These are phyloP conservation scores for Poecile atricapillus DNA, from an alignment of 2,113 vertebrate genomes.

Conservation along the genomic window DNA sequence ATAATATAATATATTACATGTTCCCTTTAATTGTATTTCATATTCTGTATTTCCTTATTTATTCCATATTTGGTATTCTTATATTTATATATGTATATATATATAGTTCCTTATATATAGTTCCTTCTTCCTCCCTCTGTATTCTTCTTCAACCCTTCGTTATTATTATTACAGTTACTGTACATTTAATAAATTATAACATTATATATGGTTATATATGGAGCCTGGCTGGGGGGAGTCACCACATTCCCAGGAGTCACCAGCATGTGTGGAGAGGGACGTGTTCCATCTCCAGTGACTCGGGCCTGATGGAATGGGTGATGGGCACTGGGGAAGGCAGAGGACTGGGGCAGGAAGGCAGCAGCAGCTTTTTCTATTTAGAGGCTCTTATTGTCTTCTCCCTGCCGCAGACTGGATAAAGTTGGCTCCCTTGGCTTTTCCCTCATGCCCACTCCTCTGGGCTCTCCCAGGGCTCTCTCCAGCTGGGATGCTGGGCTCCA, in stretches of 20 bases:
- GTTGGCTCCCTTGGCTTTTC: background rate
- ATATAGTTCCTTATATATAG: no score
- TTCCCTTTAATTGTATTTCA: background rate
- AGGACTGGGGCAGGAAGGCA: background rate
- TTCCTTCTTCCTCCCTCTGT: background rate
- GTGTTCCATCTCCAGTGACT: background rate
- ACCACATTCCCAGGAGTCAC: background rate
- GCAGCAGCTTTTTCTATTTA: background rate
- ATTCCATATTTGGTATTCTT: background rate
- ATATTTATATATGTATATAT: background rate
- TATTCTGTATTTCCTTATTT: background rate
- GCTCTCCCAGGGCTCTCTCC: background rate
- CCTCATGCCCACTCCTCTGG: background rate
- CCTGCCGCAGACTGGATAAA: fast-evolving
- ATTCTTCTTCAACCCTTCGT: background rate
- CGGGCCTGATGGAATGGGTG: background rate
- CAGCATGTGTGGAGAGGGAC: fast-evolving
- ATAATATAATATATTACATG: background rate
- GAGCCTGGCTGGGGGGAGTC: background rate
- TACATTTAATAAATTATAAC: background rate
- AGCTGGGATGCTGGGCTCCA: background rate
- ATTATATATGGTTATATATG: background rate
- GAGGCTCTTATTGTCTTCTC: background rate
- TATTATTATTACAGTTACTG: background rate
- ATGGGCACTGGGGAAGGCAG: background rate